phyloP scores from a whole-genome alignment of 92 coral and sea anemone species.

The Porites divaricata region DNA sequence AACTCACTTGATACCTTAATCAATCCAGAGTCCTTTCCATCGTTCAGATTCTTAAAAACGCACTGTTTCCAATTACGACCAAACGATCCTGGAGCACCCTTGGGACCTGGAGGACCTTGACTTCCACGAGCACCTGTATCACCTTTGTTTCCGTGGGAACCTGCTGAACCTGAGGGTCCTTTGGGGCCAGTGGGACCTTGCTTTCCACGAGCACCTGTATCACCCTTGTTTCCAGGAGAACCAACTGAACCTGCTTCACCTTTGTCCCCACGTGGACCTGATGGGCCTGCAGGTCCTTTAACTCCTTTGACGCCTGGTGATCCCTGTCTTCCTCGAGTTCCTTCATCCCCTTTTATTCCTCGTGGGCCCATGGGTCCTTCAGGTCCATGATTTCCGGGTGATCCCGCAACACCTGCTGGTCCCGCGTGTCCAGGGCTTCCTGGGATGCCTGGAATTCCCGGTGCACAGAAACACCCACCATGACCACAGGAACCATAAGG shows the following conservation, averaged over 20 bases:
- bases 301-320: not conserved
- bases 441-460: slow-evolving; percentile 29
- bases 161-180: too few relatives aligned
- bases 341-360: slow-evolving; percentile 14
- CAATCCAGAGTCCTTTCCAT: too few relatives aligned
- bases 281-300: not conserved
- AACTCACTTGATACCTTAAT: too few relatives aligned
- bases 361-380: slow-evolving; percentile 21
- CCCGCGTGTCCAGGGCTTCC: slow-evolving; percentile 32
- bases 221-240: not conserved
- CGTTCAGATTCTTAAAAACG: too few relatives aligned
- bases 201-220: not conserved
- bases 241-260: not conserved
- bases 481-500: not conserved
- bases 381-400: slow-evolving; percentile 27
- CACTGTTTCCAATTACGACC: too few relatives aligned
- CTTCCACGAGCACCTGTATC: too few relatives aligned
- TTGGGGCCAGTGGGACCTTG: slow-evolving; percentile 9
- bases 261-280: not conserved
- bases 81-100: too few relatives aligned
- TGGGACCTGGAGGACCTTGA: too few relatives aligned
- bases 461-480: not conserved
- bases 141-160: too few relatives aligned
- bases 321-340: not conserved
- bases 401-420: slow-evolving; percentile 19